Evolutionary conservation across 2,888 invertebrate species (phyloP).

Genomic region (Escarpia spicata): DNA sequence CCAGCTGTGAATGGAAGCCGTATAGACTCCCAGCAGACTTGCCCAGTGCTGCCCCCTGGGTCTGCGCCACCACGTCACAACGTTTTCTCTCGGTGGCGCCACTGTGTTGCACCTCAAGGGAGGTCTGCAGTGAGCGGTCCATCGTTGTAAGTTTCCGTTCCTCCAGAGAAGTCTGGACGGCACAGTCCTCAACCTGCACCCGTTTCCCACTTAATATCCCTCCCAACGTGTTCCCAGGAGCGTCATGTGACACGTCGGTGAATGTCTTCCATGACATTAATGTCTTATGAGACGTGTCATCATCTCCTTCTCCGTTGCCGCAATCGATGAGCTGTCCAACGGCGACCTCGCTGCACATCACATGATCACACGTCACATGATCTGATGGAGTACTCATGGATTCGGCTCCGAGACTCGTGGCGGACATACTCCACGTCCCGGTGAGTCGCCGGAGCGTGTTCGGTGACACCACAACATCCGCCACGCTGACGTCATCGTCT

Average conservation of each 20-base stretch:
- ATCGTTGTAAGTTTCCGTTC: conserved; percentile 29
- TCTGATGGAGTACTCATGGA: not conserved
- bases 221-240: not conserved
- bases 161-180: conserved; percentile 40
- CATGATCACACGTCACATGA: not conserved
- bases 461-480: conserved; percentile 37
- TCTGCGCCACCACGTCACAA: not conserved
- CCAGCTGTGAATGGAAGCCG: conserved; percentile 18
- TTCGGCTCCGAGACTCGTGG: conserved; percentile 20
- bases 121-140: conserved; percentile 41
- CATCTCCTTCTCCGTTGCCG: not conserved
- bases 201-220: not conserved
- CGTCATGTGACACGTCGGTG: not conserved
- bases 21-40: conserved; percentile 19
- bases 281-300: not conserved
- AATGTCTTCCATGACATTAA: not conserved
- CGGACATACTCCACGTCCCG: conserved; percentile 41
- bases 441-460: conserved; percentile 27
- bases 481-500: conserved; percentile 5
- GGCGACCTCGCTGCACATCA: too few relatives aligned
- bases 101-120: conserved; percentile 22
- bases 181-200: conserved; percentile 27
- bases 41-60: not conserved
- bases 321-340: too few relatives aligned
- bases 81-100: not conserved